Evolutionary conservation across 2,797 vertebrate genomes (phyloP).

Genomic region (Sphaeramia orbicularis): DNA sequence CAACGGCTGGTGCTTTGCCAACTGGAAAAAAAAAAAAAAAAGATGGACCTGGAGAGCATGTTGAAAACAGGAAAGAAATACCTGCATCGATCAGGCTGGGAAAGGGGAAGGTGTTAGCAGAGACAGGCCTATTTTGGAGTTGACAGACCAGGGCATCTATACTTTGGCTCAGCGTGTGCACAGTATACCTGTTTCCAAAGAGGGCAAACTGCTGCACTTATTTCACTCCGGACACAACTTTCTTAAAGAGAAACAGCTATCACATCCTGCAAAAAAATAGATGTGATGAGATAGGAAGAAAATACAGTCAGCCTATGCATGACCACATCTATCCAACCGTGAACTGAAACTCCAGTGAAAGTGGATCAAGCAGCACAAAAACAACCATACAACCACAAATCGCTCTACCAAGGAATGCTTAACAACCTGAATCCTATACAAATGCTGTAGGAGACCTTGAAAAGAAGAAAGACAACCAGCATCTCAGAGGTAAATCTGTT

Average conservation of each 20-base stretch:
- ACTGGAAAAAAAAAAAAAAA: slow-evolving; percentile 19
- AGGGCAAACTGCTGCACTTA: slow-evolving; percentile 14
- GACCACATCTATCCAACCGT: too few species aligned
- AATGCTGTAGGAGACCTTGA: too few species aligned
- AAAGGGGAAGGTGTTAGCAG: slow-evolving; percentile 52
- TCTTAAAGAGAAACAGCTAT: slow-evolving; percentile 7
- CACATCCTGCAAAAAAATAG: slow-evolving; percentile 23
- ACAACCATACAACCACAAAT: too few species aligned
- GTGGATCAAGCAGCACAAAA: too few species aligned
- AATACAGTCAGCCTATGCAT: too few species aligned
- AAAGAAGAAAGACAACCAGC: too few species aligned
- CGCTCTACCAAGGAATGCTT: too few species aligned
- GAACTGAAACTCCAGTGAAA: too few species aligned
- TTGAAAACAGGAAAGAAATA: slow-evolving; percentile 70
- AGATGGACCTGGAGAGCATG: slow-evolving; percentile 49
- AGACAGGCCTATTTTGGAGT: slow-evolving; percentile 71
- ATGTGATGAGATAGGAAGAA: not conserved
- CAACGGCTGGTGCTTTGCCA: slow-evolving; percentile 57
- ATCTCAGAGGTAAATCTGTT: too few species aligned
- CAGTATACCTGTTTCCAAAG: slow-evolving; percentile 42
- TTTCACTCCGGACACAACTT: slow-evolving; percentile 27
- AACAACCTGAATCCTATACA: too few species aligned
- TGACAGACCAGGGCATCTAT: slow-evolving; percentile 64
- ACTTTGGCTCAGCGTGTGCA: slow-evolving; percentile 46
- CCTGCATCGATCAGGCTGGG: slow-evolving; percentile 67